Base-by-base conservation (phyloP, 2,113 vertebrate genomes). In the Zosterops lateralis region DNA sequence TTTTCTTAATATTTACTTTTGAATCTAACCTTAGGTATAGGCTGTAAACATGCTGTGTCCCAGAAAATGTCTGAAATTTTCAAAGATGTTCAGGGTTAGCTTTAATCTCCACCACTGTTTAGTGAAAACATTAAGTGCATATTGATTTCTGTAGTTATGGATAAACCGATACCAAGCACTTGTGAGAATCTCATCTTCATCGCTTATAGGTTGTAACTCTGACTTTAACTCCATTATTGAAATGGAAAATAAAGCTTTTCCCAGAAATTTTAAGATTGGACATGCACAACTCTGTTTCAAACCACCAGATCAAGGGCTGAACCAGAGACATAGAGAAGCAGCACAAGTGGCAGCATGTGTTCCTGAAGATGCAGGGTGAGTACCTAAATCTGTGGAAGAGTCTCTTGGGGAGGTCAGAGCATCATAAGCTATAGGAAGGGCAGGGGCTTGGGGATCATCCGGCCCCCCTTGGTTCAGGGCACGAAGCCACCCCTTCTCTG, bases 331-430 rank as follows among this genome's bases (percentile, higher is more conserved):
- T 0, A 14, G 3, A 60, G n/a, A 65, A 65, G 54, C 50, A 70
- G 57, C 28, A 64, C 18, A 13, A 5, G 29, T 12, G 45, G 28
- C 31, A 89, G 57, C 8, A 40, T 0, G 0, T 9, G 29, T 1
- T 19, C 14, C 4, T 56, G 22, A 3, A 10, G 72, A 24, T 7
- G 0, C 24, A 20, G 18, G 14, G 21, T 48, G 31, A 61, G n/a
- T 5, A 17, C 32, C 20, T 54, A 51, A 56, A 44, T 61, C 7
- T 29, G 12, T 54, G 58, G 42, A 47, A 66, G 17, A 12, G 17
- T 57, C 4, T 44, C 8, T 11, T 1, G 1, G 5, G 9, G 18
- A 62, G 11, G 2, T 3, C 12, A 28, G 40, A 3, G n/a, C 6
- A 7, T 17, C 8, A 7, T 5, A 7, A 62, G 34, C 29, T 17